A percentile compares a stretch with the other conserved stretches of the same genome.
Conservation (phyloP, 2,888 invertebrate genomes). For the Lutraria lutraria region DNA sequence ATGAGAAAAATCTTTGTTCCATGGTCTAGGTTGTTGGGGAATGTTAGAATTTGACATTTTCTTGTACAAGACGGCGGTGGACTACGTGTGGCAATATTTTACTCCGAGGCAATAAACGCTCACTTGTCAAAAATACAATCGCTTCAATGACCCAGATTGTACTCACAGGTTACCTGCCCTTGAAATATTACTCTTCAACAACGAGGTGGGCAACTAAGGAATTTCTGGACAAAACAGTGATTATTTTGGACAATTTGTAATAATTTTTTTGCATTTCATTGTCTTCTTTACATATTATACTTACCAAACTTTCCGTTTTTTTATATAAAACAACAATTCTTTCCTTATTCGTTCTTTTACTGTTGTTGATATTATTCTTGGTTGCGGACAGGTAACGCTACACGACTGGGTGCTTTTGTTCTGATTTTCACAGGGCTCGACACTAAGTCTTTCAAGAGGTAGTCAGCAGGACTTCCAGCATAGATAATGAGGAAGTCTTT, state of each 20-base stretch:
- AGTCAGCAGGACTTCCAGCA: no score
- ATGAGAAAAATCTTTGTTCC: constrained; percentile 63
- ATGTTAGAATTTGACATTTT: constrained; percentile 65
- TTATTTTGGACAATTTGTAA: background rate
- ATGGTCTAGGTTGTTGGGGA: constrained; percentile 61
- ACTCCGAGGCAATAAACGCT: background rate
- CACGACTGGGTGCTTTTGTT: background rate
- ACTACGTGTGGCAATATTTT: constrained; percentile 53
- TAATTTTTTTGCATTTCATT: background rate
- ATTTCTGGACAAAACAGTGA: constrained; percentile 59
- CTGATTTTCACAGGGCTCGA: no score
- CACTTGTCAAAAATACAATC: background rate
- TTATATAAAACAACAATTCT: background rate
- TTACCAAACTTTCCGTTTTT: background rate
- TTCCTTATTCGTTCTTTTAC: background rate
- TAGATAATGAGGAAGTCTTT: no score
- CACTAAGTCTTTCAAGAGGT: no score
- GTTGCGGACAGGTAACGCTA: constrained; percentile 11
- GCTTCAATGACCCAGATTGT: background rate
- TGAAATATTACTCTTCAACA: constrained; percentile 37
- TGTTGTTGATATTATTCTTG: background rate
- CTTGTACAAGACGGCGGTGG: background rate
- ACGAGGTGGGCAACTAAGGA: constrained; percentile 68
- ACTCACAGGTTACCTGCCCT: constrained; percentile 36
- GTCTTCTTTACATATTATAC: background rate